These are phyloP conservation scores for Heliconius nattereri DNA, from an alignment of 1,140 invertebrate species.

Conservation along the genomic window DNA sequence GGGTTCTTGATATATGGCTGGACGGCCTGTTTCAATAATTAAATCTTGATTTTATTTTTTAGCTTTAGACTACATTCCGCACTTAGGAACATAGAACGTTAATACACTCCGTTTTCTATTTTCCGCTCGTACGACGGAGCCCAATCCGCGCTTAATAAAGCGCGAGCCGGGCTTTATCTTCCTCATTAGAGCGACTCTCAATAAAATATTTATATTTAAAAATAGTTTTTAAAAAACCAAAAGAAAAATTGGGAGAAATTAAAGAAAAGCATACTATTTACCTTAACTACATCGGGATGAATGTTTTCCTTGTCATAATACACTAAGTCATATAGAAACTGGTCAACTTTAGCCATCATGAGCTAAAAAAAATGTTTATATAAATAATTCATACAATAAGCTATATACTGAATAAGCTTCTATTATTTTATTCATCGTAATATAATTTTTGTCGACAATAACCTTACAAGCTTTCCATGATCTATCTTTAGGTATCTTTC, in stretches of 20 bases:
- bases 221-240: too few relatives aligned
- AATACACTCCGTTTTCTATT: too few relatives aligned
- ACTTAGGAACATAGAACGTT: too few relatives aligned
- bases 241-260: too few relatives aligned
- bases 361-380: constrained; percentile 51
- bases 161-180: too few relatives aligned
- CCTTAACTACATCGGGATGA: constrained; percentile 92
- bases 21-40: constrained; percentile 56
- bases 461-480: constrained; percentile 96
- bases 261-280: constrained; percentile 22
- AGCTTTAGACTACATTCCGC: too few relatives aligned
- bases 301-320: constrained; percentile 98
- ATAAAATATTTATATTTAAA: too few relatives aligned
- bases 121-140: too few relatives aligned
- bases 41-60: neutral
- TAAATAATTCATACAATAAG: neutral
- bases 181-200: too few relatives aligned
- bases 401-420: too few relatives aligned
- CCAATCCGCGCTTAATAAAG: too few relatives aligned
- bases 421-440: neutral
- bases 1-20: constrained; percentile 82
- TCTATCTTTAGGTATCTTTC: constrained; percentile 94
- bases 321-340: constrained; percentile 91
- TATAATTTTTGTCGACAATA: neutral
- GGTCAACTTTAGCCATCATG: constrained; percentile 86